Evolutionary conservation across 2,113 vertebrate species (phyloP).

Genomic region (Bos taurus): ARS-UCD2.0 NC_037336.1:83038001-83038500

Average conservation of each 20-base stretch:
- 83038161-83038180: slow-evolving; percentile 6
- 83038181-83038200: slow-evolving; percentile 22
- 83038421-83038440: slow-evolving; percentile 1
- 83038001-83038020: slow-evolving; percentile 3
- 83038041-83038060: slow-evolving; percentile 4
- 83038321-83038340: not conserved
- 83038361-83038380: not conserved
- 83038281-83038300: slow-evolving; percentile 43
- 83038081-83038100: slow-evolving; percentile 33
- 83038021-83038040: not conserved
- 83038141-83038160: not conserved
- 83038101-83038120: not conserved
- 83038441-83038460: not conserved
- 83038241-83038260: not conserved
- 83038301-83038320: not conserved
- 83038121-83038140: slow-evolving; percentile 15
- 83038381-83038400: not conserved
- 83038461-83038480: slow-evolving; percentile 11
- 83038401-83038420: not conserved
- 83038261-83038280: not conserved
- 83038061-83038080: not conserved
- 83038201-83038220: slow-evolving; percentile 50
- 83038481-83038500: not conserved
- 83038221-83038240: slow-evolving; percentile 26
- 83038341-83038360: not conserved